Evolutionary conservation across 30 jellyfish, hydroid and myxozoan species (phyloP).

Genomic region (Phacellophora camtschatica): DNA sequence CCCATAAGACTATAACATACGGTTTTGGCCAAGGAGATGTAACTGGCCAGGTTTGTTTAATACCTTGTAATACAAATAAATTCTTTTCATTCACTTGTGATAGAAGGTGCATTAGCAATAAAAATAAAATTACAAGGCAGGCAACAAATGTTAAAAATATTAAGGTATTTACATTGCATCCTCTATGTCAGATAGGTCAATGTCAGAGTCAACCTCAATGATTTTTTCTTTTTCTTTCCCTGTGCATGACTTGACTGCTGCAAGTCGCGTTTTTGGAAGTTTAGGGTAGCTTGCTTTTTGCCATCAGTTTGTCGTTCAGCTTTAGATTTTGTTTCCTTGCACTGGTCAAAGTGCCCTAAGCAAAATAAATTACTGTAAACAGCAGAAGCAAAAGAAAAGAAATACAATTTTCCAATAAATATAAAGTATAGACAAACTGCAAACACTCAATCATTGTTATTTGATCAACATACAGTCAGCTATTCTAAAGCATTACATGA

Average conservation of each 20-base stretch:
- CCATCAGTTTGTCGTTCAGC: conserved; percentile 7
- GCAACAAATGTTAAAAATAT: background rate
- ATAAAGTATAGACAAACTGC: conserved; percentile 12
- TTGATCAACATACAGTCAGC: conserved; percentile 13
- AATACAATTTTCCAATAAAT: background rate
- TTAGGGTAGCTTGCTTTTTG: conserved; percentile 6
- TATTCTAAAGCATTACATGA: background rate
- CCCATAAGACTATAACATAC: background rate
- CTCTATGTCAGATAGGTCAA: background rate
- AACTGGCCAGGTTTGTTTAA: conserved; percentile 5
- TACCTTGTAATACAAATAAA: background rate
- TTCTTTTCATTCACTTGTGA: background rate
- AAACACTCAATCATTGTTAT: conserved; percentile 4
- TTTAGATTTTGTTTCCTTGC: conserved; percentile 6
- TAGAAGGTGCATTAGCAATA: background rate
- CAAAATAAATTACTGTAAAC: background rate
- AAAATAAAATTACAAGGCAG: background rate
- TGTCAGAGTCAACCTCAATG: conserved; percentile 15
- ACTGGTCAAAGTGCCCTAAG: conserved; percentile 4
- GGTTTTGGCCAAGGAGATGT: background rate
- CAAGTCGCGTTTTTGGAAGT: conserved; percentile 1
- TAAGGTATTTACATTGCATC: background rate
- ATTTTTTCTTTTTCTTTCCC: background rate
- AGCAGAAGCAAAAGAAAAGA: conserved; percentile 11
- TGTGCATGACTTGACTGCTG: conserved; percentile 17